Conservation (phyloP, 2,888 invertebrate species). For the Microdon myrmicae region DNA sequence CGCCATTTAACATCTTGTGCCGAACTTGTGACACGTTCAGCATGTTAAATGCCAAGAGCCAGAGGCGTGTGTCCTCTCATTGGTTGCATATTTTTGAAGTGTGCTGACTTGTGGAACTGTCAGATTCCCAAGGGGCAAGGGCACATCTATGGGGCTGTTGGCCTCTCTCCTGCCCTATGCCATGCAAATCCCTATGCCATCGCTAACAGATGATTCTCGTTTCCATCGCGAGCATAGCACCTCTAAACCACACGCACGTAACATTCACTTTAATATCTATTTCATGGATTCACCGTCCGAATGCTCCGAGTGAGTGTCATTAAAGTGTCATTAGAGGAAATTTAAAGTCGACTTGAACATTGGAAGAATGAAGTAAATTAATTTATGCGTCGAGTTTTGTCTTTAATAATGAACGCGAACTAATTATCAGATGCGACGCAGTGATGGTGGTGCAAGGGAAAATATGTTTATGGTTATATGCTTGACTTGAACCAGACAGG, state of each 20-base stretch:
- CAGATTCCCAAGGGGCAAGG: no score
- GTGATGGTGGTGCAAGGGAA: no score
- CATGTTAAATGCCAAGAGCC: slow-evolving; percentile 47
- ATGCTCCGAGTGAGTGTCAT: slow-evolving; percentile 25
- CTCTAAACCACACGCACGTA: slow-evolving; percentile 16
- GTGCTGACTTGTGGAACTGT: slow-evolving; percentile 17
- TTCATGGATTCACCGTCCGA: slow-evolving; percentile 5
- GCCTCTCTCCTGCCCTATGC: slow-evolving; percentile 6
- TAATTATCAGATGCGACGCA: no score
- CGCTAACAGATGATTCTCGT: slow-evolving; percentile 16
- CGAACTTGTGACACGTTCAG: slow-evolving; percentile 48
- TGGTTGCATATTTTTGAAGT: slow-evolving; percentile 43
- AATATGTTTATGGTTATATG: no score
- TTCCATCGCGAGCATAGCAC: slow-evolving; percentile 10
- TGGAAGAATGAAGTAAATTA: slow-evolving; percentile 6
- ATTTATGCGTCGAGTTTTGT: no score
- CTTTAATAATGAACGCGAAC: no score
- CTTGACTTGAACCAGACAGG: no score
- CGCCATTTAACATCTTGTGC: slow-evolving; percentile 50
- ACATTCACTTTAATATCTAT: slow-evolving; percentile 32
- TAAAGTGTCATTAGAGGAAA: slow-evolving; percentile 28
- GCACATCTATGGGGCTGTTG: slow-evolving; percentile 11
- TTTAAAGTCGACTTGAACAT: slow-evolving; percentile 6
- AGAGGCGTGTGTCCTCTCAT: slow-evolving; percentile 18
- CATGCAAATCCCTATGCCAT: slow-evolving; percentile 25